Percentiles rank a stretch among this genome's conserved stretches.
phyloP scores from a whole-genome alignment of 2,888 invertebrate genomes.

The Pecten maximus region DNA sequence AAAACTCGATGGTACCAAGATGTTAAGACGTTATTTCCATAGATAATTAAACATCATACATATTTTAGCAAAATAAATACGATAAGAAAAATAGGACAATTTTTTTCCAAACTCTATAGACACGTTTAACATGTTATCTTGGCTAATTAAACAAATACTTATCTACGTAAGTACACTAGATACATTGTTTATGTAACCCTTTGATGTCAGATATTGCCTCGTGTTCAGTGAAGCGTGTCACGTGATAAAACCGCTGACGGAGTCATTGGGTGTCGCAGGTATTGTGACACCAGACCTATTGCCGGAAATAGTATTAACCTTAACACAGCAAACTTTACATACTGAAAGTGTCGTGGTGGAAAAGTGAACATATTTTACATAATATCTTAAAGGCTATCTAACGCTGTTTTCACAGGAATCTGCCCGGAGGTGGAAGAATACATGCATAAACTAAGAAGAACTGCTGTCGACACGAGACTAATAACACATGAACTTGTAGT shows the following conservation, averaged over 20 bases:
- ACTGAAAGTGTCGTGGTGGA: not conserved
- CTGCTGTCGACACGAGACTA: not conserved
- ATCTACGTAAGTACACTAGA: too few species aligned
- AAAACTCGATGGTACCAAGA: too few species aligned
- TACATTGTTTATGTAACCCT: not conserved
- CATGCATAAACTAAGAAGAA: not conserved
- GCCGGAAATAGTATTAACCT: not conserved
- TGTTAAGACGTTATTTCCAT: too few species aligned
- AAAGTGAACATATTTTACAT: not conserved
- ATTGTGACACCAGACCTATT: not conserved
- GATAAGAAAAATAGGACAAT: too few species aligned
- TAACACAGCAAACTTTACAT: not conserved
- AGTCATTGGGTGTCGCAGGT: not conserved
- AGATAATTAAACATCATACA: too few species aligned
- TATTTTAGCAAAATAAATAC: too few species aligned
- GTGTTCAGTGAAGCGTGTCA: not conserved
- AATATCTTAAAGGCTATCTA: not conserved
- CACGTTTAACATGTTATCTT: too few species aligned
- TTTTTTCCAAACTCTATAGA: too few species aligned
- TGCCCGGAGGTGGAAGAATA: not conserved
- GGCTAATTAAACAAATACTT: too few species aligned
- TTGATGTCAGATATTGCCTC: not conserved
- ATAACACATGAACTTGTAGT: not conserved
- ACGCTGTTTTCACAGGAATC: not conserved
- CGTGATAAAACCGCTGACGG: not conserved